Base-by-base conservation (phyloP, 2,888 invertebrate genomes). In the Anoplius nigerrimus region DNA sequence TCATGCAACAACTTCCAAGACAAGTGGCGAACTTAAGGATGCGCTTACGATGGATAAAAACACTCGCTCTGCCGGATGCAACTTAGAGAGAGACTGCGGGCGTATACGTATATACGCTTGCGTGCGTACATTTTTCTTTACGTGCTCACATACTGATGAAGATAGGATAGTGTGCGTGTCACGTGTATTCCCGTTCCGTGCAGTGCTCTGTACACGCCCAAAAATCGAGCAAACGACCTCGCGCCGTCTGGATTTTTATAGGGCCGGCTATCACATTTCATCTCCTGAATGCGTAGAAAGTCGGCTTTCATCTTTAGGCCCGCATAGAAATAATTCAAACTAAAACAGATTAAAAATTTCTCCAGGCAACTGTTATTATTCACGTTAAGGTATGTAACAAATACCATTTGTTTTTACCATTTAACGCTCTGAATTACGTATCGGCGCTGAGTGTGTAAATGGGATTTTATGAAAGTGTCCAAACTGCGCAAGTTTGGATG, bases 21-120 rank as follows among this genome's bases (percentile, higher is more conserved):
- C 79, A 73, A 81, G 78, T 76, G 76, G 66, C 69, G 66, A 80
- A 72, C 74, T 84, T 75, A 74, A 80, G 81, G 82, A 84, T 83
- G 73, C 76, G 72, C 72, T 69, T 16, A 65, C 70, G 73, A 71
- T 66, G 69, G 46, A 65, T 76, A 82, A 82, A 81, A 83, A 78
- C 71, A 22, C 22, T 67, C 61, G 75, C 78, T 82, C 78, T 84
- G 78, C 83, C 83, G 83, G 83, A 83, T 83, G 83, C 80, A 83
- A 80, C 77, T 78, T 81, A 78, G 79, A 76, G 70, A 64, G 70
- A 69, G 62, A 61, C 62, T 24, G 61, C 21, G 56, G 62, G 65
- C 46, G 66, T 34, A 67, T 75, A 66, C 67, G 58, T 56, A 24
- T 45, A 48, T 42, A 45, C 11, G 45, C 45, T 5, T 45, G n/a